Percentiles rank a stretch among this genome's conserved stretches.
phyloP scores from a whole-genome alignment of 2,888 invertebrate genomes.

The Amphipyra tragopoginis region DNA sequence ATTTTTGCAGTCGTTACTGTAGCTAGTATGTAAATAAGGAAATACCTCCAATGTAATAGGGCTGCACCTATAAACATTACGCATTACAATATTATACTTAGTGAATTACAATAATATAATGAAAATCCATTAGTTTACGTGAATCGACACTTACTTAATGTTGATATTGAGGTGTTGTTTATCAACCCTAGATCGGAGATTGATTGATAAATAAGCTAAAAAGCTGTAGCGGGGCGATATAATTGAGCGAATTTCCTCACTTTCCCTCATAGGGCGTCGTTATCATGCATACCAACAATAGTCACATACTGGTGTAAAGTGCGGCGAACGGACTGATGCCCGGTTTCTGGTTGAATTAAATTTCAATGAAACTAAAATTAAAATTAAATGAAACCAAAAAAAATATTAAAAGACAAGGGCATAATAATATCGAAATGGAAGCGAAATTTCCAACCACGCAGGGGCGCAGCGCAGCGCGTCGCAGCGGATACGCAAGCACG shows the following conservation, averaged over 20 bases:
- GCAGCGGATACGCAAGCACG: no score
- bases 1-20: no score
- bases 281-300: slow-evolving; percentile 72
- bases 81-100: slow-evolving; percentile 50
- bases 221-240: slow-evolving; percentile 81
- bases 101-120: slow-evolving; percentile 55
- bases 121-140: slow-evolving; percentile 74
- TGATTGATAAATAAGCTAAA: slow-evolving; percentile 88
- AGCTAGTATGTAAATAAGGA: slow-evolving; percentile 5
- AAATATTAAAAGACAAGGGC: no score
- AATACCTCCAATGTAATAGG: slow-evolving; percentile 16
- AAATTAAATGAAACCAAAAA: no score
- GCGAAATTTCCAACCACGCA: neutral
- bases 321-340: slow-evolving; percentile 19
- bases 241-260: slow-evolving; percentile 88
- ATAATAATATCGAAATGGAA: no score
- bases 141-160: slow-evolving; percentile 68
- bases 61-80: slow-evolving; percentile 40
- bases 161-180: slow-evolving; percentile 77
- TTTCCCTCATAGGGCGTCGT: slow-evolving; percentile 74
- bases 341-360: no score
- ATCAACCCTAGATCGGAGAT: slow-evolving; percentile 84
- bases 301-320: slow-evolving; percentile 65
- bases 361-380: no score
- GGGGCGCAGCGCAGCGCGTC: no score